Evolutionary conservation across 2,113 vertebrate genomes (phyloP).

Genomic region (Pampusana beccarii): DNA sequence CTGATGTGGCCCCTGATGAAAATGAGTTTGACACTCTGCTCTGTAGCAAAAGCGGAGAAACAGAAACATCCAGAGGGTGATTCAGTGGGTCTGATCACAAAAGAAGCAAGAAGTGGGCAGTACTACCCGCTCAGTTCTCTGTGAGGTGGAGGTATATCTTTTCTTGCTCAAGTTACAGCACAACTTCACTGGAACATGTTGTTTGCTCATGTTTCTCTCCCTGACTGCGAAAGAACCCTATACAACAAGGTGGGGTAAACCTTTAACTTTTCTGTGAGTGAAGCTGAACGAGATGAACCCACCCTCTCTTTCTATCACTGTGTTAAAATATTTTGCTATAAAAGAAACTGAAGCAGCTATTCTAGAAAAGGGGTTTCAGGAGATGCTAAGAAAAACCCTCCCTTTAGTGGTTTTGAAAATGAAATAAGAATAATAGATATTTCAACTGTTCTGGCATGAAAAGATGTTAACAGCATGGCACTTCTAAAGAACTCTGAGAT

Average conservation of each 20-base stretch:
- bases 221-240: background rate
- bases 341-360: background rate
- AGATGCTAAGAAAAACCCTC: conserved; percentile 3
- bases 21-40: background rate
- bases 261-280: background rate
- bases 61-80: background rate
- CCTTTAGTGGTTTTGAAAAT: conserved; percentile 32
- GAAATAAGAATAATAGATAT: conserved; percentile 34
- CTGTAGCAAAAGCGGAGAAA: background rate
- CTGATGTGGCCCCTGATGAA: too few species aligned
- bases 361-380: conserved; percentile 8
- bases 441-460: conserved; percentile 40
- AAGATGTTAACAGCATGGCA: conserved; percentile 27
- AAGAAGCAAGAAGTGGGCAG: background rate
- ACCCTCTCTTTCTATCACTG: background rate
- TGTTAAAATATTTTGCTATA: background rate
- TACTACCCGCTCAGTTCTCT: background rate
- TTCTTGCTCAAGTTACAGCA: background rate
- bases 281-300: background rate
- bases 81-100: background rate
- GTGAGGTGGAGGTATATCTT: background rate
- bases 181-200: background rate
- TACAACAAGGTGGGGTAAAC: background rate
- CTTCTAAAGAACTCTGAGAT: conserved; percentile 22
- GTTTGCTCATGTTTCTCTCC: background rate